Base-by-base conservation (phyloP, 1,140 invertebrate species). In the Lasioglossum albipes region DNA sequence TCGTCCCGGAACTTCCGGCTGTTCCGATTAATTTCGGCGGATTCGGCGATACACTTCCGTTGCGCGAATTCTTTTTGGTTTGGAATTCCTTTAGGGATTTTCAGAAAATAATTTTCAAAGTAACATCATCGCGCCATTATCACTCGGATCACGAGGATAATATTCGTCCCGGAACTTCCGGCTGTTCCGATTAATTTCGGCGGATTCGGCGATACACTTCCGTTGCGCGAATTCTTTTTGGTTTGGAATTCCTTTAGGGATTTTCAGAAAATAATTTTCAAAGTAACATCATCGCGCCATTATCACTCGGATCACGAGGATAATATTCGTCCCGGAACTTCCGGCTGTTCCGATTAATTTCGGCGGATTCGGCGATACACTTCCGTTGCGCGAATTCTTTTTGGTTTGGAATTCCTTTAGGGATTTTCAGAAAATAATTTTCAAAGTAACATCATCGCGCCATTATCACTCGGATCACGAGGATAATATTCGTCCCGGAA, bases 401-500 rank as follows among this genome's bases (percentile, higher is more conserved):
- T n/a, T 7, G 3, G 42, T 42, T 42, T 7, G 42, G 42, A 42
- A 42, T 7, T 42, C 42, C 7, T 45, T 18, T 42, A n/a, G n/a
- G n/a, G n/a, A n/a, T n/a, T n/a, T n/a, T n/a, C n/a, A 27, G 0
- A 36, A 36, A 36, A 36, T 27, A 27, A 27, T 27, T 0, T n/a
- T n/a, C n/a, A n/a, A n/a, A n/a, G n/a, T n/a, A n/a, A n/a, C n/a
- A n/a, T n/a, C n/a, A n/a, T n/a, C n/a, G n/a, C n/a, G n/a, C n/a
- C 7, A 4, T 4, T 36, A 36, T 36, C 31, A n/a, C n/a, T n/a
- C n/a, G n/a, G 42, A 42, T 42, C 42, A 5, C 3, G 3, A 42
- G 65, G 67, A n/a, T 64, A 71, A 64, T 68, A 78, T 71, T 70
- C 54, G 31, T 36, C 67, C 22, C 36, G 57, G 18, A 61, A n/a